Conservation (phyloP, 2,888 invertebrate species). For the Abrostola tripartita region DNA sequence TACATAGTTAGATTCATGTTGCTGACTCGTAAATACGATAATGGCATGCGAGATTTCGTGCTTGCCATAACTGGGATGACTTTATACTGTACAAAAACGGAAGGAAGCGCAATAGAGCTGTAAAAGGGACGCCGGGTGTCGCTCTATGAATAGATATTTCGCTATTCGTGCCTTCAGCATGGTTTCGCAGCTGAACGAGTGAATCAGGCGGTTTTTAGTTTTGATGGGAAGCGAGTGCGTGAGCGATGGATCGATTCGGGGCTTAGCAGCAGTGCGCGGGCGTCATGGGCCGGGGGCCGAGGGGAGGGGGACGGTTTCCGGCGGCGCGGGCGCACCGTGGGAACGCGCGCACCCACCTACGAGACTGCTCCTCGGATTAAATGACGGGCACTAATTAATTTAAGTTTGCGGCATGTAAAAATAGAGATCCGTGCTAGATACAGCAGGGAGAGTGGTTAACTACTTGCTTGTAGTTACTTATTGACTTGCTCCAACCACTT, state of each 20-base stretch:
- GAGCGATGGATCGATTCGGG: conserved; percentile 80
- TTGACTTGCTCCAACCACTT: conserved; percentile 44
- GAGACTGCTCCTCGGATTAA: conserved; percentile 80
- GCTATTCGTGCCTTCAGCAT: conserved; percentile 79
- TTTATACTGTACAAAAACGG: conserved; percentile 63
- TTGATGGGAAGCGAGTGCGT: conserved; percentile 79
- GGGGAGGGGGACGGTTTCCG: conserved; percentile 77
- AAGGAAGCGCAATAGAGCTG: conserved; percentile 78
- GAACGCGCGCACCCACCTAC: conserved; percentile 84
- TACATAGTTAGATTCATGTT: conserved; percentile 31
- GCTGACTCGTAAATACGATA: conserved; percentile 38
- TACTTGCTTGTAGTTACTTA: conserved; percentile 40
- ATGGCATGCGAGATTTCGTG: conserved; percentile 46
- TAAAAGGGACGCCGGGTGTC: conserved; percentile 72
- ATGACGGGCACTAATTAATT: conserved; percentile 86
- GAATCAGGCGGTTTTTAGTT: conserved; percentile 70
- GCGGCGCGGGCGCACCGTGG: conserved; percentile 85
- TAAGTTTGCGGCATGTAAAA: conserved; percentile 77
- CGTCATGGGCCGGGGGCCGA: conserved; percentile 64
- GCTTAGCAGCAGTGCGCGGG: conserved; percentile 74
- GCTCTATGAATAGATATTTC: conserved; percentile 75
- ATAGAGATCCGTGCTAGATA: conserved; percentile 70
- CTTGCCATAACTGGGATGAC: conserved; percentile 45
- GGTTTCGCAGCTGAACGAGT: conserved; percentile 79
- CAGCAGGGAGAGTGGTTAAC: conserved; percentile 55